Evolutionary conservation across 2,113 vertebrate genomes (phyloP).

Genomic region (Colius striatus): DNA sequence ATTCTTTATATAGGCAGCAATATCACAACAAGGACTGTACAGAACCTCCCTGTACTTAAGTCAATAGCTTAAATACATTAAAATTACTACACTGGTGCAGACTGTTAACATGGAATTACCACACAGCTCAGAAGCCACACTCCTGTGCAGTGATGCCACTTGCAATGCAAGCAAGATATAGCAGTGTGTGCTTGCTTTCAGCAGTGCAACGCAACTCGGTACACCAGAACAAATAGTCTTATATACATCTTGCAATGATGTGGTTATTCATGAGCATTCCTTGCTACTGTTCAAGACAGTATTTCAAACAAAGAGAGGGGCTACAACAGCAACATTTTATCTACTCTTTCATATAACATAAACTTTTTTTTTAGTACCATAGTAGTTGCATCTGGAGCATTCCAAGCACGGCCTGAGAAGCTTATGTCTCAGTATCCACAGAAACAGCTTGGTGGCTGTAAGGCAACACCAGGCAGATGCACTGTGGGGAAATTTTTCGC

Average conservation of each 20-base stretch:
- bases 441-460: neutral
- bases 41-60: neutral
- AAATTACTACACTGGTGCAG: neutral
- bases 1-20: neutral
- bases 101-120: neutral
- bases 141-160: neutral
- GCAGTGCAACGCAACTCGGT: neutral
- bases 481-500: neutral
- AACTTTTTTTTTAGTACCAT: neutral
- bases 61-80: neutral
- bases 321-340: neutral
- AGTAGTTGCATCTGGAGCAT: neutral
- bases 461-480: neutral
- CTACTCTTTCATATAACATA: neutral
- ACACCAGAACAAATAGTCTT: neutral
- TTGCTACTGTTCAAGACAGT: neutral
- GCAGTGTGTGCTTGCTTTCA: accelerated
- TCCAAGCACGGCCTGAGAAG: neutral
- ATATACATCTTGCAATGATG: accelerated
- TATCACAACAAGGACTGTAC: neutral
- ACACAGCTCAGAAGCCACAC: neutral
- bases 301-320: neutral
- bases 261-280: neutral
- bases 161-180: accelerated
- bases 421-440: neutral